These are phyloP conservation scores for Synanceia verrucosa DNA, from an alignment of 2,797 vertebrate species.

Conservation along the genomic window DNA sequence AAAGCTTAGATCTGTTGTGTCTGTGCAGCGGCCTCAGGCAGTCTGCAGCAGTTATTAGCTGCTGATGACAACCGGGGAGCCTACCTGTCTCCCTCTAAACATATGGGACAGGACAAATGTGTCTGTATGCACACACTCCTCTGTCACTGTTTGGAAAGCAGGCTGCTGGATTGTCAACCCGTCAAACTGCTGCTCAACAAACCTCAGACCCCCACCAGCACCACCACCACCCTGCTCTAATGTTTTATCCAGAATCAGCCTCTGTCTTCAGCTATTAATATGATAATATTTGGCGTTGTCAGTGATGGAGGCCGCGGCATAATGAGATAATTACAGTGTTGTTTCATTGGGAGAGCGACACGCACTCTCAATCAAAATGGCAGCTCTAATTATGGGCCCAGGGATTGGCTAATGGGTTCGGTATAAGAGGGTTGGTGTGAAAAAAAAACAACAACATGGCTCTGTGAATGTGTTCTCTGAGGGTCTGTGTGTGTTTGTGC, in stretches of 20 bases:
- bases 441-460: slow-evolving; percentile 7
- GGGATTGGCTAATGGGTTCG: slow-evolving; percentile 96
- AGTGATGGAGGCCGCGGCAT: slow-evolving; percentile 76
- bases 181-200: slow-evolving; percentile 32
- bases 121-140: neutral
- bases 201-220: no score
- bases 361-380: slow-evolving; percentile 93
- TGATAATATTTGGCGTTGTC: slow-evolving; percentile 79
- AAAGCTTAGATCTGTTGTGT: slow-evolving; percentile 16
- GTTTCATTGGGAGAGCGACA: slow-evolving; percentile 89
- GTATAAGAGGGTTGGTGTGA: slow-evolving; percentile 79
- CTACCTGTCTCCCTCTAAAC: slow-evolving; percentile 18
- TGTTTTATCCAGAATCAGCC: slow-evolving; percentile 52
- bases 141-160: slow-evolving; percentile 43
- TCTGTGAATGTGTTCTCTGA: slow-evolving; percentile 25
- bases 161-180: slow-evolving; percentile 36
- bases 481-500: slow-evolving; percentile 27
- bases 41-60: slow-evolving; percentile 52
- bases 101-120: neutral
- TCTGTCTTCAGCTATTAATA: slow-evolving; percentile 78
- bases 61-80: slow-evolving; percentile 53
- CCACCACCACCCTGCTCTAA: neutral
- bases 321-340: slow-evolving; percentile 98
- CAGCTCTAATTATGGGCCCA: slow-evolving; percentile 94
- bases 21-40: slow-evolving; percentile 11